Percentiles rank a stretch among this genome's conserved stretches.
These are phyloP conservation scores for Zenarchopterus dispar DNA, from an alignment of 2,797 vertebrate species.

Conservation along the genomic window DNA sequence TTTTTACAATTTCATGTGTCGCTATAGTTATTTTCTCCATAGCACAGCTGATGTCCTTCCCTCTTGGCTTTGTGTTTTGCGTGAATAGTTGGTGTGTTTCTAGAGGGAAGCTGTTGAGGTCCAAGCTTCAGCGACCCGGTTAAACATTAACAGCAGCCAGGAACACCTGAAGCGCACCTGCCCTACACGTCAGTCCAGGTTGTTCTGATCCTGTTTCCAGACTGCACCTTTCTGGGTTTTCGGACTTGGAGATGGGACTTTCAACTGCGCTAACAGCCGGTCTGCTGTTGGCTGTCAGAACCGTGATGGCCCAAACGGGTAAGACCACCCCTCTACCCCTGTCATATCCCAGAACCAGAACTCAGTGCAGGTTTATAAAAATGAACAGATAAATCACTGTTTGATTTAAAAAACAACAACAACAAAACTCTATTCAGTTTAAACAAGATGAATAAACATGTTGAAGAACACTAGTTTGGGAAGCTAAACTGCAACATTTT, in stretches of 20 bases:
- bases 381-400: not conserved
- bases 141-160: constrained; percentile 42
- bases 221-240: not conserved
- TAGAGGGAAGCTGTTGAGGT: too few species aligned
- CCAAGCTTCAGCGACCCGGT: constrained; percentile 10
- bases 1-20: too few species aligned
- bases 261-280: constrained; percentile 35
- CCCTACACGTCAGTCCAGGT: too few species aligned
- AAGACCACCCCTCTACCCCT: constrained; percentile 1
- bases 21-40: too few species aligned
- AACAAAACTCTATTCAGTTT: too few species aligned
- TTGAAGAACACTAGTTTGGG: not conserved
- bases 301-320: constrained; percentile 84
- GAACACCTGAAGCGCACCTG: constrained; percentile 1
- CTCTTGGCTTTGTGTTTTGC: too few species aligned
- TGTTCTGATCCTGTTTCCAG: not conserved
- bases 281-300: constrained; percentile 63
- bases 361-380: not conserved
- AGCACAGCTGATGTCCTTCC: too few species aligned
- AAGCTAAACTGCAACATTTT: not conserved
- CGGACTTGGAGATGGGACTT: constrained; percentile 54
- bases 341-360: too few species aligned
- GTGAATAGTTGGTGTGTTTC: fast-evolving
- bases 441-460: too few species aligned
- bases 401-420: too few species aligned